phyloP scores from a whole-genome alignment of 2,113 vertebrate genomes.

The Rousettus leschenaultii region DNA sequence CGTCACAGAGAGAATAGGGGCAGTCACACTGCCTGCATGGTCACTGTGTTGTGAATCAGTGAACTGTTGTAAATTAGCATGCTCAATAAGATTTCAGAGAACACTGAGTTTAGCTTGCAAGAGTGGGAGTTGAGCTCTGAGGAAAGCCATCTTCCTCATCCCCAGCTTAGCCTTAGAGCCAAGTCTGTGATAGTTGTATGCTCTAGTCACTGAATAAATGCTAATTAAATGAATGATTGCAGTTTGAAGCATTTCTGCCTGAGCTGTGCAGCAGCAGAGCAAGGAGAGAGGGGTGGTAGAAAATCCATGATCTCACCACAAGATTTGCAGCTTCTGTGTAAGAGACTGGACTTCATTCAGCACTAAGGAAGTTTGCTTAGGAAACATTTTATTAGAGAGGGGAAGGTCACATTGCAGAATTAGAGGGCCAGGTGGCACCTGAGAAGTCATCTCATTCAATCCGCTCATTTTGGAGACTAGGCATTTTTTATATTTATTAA shows the following conservation, averaged over 20 bases:
- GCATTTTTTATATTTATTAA: conserved; percentile 11
- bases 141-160: not conserved
- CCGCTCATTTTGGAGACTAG: not conserved
- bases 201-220: not conserved
- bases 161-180: not conserved
- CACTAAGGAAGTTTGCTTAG: not conserved
- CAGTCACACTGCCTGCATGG: not conserved
- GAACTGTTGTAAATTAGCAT: not conserved
- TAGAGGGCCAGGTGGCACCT: not conserved
- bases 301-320: not conserved
- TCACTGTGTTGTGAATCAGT: not conserved
- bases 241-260: not conserved
- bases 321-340: not conserved
- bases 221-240: not conserved
- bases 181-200: not conserved
- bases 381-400: not conserved
- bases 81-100: not conserved
- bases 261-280: not conserved
- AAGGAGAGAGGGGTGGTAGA: not conserved
- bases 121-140: not conserved
- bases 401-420: not conserved
- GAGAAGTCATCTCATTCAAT: not conserved
- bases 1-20: conserved; percentile 9
- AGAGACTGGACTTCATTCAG: not conserved
- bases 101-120: not conserved